Base-by-base conservation (phyloP, 1,140 invertebrate genomes). In the Physella acuta region DNA sequence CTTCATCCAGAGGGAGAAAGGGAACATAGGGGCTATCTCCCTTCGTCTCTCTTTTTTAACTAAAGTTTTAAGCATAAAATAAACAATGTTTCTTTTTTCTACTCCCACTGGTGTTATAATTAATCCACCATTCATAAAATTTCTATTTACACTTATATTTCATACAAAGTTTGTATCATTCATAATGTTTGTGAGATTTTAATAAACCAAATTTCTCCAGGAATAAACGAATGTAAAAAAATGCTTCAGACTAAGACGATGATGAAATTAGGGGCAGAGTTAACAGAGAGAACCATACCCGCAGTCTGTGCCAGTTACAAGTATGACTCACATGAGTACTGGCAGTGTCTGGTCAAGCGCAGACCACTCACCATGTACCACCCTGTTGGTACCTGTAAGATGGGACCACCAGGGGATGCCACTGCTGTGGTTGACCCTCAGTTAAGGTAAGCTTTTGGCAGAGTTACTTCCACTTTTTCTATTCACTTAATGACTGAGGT, bases 361-460 rank as follows among this genome's bases (percentile, higher is more conserved):
- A 79, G 77, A 24, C 73, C 81, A 5, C 67, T 78, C 17, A 94
- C 93, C 0, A 89, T 91, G 49, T 95, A 94, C 79, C 93, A 96
- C 87, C 92, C 93, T 0, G 90, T 93, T 0, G 93, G 94, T 0
- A 95, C 94, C 0, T 92, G 91, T 62, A 95, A 94, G 81, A 97
- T 97, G 95, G 95, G 94, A 0, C 91, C 92, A 0, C 89, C 90
- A 59, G 91, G 90, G 88, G 93, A 95, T 79, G 85, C 88, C 17
- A 89, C 90, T 3, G 93, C 94, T 0, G 94, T 97, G 0, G 94
- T 97, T 0, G 94, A 96, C 84, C 90, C 91, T 16, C 88, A 92
- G 74, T 84, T 87, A 5, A 82, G 82, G 85, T 81, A 63, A 60
- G n/a, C n/a, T n/a, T n/a, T n/a, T n/a, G n/a, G n/a, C n/a, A n/a